phyloP scores from a whole-genome alignment of 2,888 invertebrate species.

The Sceliomorpha sp. region DNA sequence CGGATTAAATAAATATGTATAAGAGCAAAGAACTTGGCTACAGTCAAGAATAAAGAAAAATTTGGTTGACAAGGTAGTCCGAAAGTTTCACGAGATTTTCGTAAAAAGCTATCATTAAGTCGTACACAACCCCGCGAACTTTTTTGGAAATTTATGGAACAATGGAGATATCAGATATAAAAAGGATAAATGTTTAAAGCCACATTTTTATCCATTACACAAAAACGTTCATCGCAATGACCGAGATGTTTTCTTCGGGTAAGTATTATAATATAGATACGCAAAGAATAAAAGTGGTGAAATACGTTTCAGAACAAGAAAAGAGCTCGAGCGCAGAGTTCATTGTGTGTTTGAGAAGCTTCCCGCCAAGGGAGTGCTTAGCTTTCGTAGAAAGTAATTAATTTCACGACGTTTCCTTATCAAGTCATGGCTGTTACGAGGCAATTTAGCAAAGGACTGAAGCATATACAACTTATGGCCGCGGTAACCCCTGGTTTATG shows the following conservation, averaged over 20 bases:
- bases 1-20: background rate
- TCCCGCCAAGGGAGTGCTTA: slow-evolving; percentile 11
- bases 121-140: background rate
- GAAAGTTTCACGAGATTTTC: background rate
- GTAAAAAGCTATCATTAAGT: slow-evolving; percentile 3
- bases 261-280: slow-evolving; percentile 9
- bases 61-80: no score
- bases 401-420: slow-evolving; percentile 44
- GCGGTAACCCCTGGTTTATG: slow-evolving; percentile 32
- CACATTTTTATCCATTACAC: slow-evolving; percentile 1
- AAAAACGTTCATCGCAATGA: slow-evolving; percentile 8
- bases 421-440: slow-evolving; percentile 31
- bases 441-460: slow-evolving; percentile 27
- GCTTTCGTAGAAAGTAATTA: slow-evolving; percentile 31
- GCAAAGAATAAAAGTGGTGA: slow-evolving; percentile 13
- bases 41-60: no score
- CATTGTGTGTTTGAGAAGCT: slow-evolving; percentile 11
- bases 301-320: slow-evolving; percentile 12
- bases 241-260: background rate
- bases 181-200: slow-evolving; percentile 11
- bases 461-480: slow-evolving; percentile 23
- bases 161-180: background rate
- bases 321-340: slow-evolving; percentile 7
- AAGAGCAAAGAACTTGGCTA: background rate
- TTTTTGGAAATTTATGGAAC: slow-evolving; percentile 9